Base-by-base conservation (phyloP, 2,113 vertebrate genomes). In the Chaetorhynchus papuensis region DNA sequence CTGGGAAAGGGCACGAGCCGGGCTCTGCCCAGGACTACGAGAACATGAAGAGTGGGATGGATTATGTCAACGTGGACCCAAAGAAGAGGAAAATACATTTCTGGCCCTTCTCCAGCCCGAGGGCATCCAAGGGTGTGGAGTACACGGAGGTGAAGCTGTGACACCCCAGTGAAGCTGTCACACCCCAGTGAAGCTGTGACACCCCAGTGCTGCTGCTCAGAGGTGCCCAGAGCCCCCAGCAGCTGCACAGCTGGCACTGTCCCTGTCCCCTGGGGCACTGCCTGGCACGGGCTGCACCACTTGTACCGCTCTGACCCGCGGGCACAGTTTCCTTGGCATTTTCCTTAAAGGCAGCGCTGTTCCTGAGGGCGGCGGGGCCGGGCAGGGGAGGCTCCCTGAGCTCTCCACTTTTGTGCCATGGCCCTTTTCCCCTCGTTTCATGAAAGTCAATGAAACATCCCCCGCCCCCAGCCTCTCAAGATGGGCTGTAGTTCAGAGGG, bases 11-110 rank as follows among this genome's bases (percentile, higher is more conserved):
- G 68, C 21, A 1, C 0, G 39, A 56, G 31, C 68, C 15, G 1
- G 33, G 83, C 42, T 35, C 64, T 8, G 1, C n/a, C 10, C 11
- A 19, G 35, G 96, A 97, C 87, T 98, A 98, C 2, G 93, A 97
- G 92, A 90, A 98, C 54, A 3, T 87, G 12, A 97, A 86, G 19
- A 16, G 74, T 10, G 37, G 75, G 1, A 5, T 21, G 2, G 97
- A 97, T 68, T 98, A 98, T 0, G 85, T 98, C 91, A 98, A 97
- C 3, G 88, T 98, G 80, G 81, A 97, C 49, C 94, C 94, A 0
- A 53, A 96, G 69, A 90, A 70, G 76, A 89, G 14, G 61, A 92
- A 83, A 42, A 70, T 3, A 1, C 21, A 63, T 45, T 66, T 94
- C 79, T 97, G 95, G 97, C 20, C 68, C 56, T 85, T 65, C 70